These are phyloP conservation scores for Ameiurus melas DNA, from an alignment of 2,113 vertebrate genomes.

Conservation along the genomic window DNA sequence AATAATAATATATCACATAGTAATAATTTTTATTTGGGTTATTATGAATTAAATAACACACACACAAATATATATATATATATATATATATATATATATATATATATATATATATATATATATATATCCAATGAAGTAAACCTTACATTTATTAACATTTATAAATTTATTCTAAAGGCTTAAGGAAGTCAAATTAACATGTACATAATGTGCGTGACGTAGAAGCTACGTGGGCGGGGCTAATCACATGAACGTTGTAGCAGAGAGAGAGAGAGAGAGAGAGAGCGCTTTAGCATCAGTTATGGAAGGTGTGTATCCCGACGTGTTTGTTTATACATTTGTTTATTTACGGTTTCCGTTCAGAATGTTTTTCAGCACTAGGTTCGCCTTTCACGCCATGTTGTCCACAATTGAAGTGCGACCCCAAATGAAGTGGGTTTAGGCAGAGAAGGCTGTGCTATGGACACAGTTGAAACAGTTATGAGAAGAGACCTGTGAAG, in stretches of 20 bases:
- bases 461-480: conserved; percentile 13
- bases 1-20: too few species aligned
- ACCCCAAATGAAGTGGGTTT: not conserved
- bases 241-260: conserved; percentile 1
- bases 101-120: too few species aligned
- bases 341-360: not conserved
- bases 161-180: not conserved
- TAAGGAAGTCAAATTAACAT: not conserved
- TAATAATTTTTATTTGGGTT: not conserved
- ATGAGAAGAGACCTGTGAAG: not conserved
- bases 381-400: not conserved
- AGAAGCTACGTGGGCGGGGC: conserved; percentile 16
- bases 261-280: not conserved
- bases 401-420: not conserved
- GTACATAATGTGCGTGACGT: not conserved
- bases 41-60: not conserved
- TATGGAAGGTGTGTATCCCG: conserved; percentile 28
- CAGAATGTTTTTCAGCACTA: not conserved
- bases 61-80: too few species aligned
- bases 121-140: not conserved
- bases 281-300: not conserved
- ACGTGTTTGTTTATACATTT: not conserved
- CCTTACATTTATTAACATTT: not conserved
- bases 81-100: too few species aligned
- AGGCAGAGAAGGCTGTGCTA: conserved; percentile 15